phyloP scores from a whole-genome alignment of 2,888 invertebrate species.

The Aelia acuminata region DNA sequence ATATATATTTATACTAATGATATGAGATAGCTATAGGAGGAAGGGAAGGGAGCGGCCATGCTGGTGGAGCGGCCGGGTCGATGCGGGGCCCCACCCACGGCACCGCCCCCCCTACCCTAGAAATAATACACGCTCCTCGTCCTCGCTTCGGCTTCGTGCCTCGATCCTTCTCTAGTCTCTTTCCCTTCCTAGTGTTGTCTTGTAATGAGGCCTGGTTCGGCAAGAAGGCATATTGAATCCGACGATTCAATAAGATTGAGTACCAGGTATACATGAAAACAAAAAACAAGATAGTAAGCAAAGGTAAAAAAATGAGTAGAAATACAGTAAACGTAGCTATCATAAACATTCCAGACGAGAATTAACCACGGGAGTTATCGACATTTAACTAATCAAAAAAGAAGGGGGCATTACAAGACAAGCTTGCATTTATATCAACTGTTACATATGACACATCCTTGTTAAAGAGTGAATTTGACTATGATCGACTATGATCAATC shows the following conservation, averaged over 20 bases:
- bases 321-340: too few relatives aligned
- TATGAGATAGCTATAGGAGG: background rate
- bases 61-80: background rate
- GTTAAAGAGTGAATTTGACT: too few relatives aligned
- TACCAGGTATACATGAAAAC: too few relatives aligned
- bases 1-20: background rate
- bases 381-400: too few relatives aligned
- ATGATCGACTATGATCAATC: too few relatives aligned
- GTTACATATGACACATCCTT: too few relatives aligned
- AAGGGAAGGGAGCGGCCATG: background rate
- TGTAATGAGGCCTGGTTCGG: background rate
- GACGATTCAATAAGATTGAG: background rate
- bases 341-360: too few relatives aligned
- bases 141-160: slow-evolving; percentile 4
- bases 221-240: background rate
- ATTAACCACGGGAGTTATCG: too few relatives aligned
- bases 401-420: too few relatives aligned
- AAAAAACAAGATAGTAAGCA: too few relatives aligned
- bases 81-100: slow-evolving; percentile 34
- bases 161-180: slow-evolving; percentile 23
- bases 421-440: too few relatives aligned
- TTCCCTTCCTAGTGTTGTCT: background rate
- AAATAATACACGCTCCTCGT: slow-evolving; percentile 33
- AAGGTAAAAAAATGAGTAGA: too few relatives aligned
- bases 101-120: background rate